phyloP scores from a whole-genome alignment of 2,888 invertebrate genomes.

The Taenaris catops region DNA sequence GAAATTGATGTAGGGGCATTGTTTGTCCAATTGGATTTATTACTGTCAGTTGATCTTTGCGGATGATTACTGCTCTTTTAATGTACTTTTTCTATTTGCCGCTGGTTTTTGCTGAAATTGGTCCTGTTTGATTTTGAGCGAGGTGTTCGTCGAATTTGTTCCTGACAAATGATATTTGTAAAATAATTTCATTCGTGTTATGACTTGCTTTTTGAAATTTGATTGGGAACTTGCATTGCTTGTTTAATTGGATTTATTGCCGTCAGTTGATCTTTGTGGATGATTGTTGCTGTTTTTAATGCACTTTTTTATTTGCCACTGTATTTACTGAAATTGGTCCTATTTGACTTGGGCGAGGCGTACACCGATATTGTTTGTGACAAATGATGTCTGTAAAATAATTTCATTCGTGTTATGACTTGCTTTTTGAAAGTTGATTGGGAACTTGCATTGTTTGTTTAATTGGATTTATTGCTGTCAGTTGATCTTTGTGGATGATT shows the following conservation, averaged over 20 bases:
- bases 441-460: slow-evolving; percentile 19
- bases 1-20: slow-evolving; percentile 22
- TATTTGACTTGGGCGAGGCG: slow-evolving; percentile 1
- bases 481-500: slow-evolving; percentile 6
- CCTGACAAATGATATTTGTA: too few species aligned
- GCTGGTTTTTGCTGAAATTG: not conserved
- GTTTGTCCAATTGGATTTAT: slow-evolving; percentile 20
- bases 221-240: too few species aligned
- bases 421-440: too few species aligned
- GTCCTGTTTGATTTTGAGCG: slow-evolving; percentile 3
- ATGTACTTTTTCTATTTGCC: not conserved
- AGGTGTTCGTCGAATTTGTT: too few species aligned
- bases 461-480: slow-evolving; percentile 19
- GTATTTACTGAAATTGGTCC: slow-evolving; percentile 1
- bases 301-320: not conserved
- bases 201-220: too few species aligned
- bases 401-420: too few species aligned
- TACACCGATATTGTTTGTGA: too few species aligned
- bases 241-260: slow-evolving; percentile 18
- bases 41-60: slow-evolving; percentile 14
- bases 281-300: not conserved
- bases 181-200: too few species aligned
- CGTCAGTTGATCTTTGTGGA: slow-evolving; percentile 12
- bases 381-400: too few species aligned
- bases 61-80: not conserved